phyloP scores from a whole-genome alignment of 2,113 vertebrate species.

The Daboia siamensis region DNA sequence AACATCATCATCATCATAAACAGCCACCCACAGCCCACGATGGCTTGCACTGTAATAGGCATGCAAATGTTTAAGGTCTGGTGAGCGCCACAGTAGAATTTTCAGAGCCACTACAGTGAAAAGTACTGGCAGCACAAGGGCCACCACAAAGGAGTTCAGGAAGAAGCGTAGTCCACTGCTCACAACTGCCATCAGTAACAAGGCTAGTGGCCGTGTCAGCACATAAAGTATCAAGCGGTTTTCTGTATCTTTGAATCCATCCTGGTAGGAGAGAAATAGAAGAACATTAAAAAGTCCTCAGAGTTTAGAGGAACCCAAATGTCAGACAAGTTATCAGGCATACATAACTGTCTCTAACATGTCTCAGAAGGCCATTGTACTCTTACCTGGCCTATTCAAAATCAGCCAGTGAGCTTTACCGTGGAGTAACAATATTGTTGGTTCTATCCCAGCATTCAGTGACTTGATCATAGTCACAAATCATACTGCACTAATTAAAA shows the following conservation, averaged over 20 bases:
- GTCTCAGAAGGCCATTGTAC: background rate
- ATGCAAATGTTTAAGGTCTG: constrained; percentile 72
- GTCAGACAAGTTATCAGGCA: background rate
- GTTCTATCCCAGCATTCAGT: background rate
- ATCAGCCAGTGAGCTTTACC: background rate
- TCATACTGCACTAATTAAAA: background rate
- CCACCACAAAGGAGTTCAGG: constrained; percentile 82
- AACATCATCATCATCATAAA: constrained; percentile 74
- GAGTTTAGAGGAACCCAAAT: background rate
- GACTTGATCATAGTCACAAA: background rate
- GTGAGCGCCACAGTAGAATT: constrained; percentile 78
- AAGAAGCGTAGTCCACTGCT: constrained; percentile 80
- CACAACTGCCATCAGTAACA: constrained; percentile 60
- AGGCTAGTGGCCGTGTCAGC: constrained; percentile 78
- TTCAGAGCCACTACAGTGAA: constrained; percentile 79
- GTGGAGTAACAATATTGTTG: background rate
- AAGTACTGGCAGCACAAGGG: constrained; percentile 80
- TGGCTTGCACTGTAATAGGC: constrained; percentile 73
- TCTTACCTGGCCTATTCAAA: background rate
- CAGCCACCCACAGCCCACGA: constrained; percentile 79
- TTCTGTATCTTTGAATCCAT: constrained; percentile 80
- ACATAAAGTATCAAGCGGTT: constrained; percentile 84
- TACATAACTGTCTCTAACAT: background rate
- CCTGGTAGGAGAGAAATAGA: constrained; percentile 61
- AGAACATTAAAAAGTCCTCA: background rate